Conservation (phyloP, 2,113 vertebrate genomes). For the Pristiophorus japonicus region DNA sequence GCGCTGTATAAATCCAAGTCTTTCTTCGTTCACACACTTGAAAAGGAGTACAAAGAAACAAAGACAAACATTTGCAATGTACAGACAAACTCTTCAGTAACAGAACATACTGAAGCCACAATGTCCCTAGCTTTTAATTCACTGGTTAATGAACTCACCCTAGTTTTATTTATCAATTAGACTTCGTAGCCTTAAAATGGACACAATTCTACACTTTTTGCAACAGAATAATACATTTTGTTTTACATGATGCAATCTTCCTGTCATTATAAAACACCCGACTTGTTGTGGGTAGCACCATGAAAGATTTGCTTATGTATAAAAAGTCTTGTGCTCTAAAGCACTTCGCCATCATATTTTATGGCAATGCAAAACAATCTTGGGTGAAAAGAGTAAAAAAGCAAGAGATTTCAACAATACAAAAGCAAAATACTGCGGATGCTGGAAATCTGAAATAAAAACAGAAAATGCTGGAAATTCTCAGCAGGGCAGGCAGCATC, state of each 20-base stretch:
- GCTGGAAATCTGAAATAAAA: too few species aligned
- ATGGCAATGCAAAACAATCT: not conserved
- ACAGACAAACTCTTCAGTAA: not conserved
- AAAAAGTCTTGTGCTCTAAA: not conserved
- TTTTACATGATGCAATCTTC: not conserved
- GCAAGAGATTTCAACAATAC: not conserved
- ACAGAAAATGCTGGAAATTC: too few species aligned
- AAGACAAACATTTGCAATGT: slow-evolving; percentile 10
- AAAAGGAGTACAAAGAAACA: not conserved
- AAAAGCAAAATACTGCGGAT: too few species aligned
- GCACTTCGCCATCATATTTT: not conserved
- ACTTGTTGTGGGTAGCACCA: not conserved
- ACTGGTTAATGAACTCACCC: not conserved
- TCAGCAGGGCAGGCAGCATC: too few species aligned
- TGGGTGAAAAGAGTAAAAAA: not conserved
- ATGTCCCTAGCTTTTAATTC: not conserved
- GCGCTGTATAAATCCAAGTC: too few species aligned
- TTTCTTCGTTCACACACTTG: too few species aligned
- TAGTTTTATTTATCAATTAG: not conserved
- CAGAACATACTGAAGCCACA: not conserved
- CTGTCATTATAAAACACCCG: not conserved
- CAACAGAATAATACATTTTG: not conserved
- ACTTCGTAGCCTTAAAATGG: not conserved
- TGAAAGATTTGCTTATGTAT: not conserved
- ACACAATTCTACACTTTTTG: not conserved